Percentiles rank a stretch among this genome's conserved stretches.
phyloP scores from a whole-genome alignment of 1,140 invertebrate genomes.

The Zeugodacus cucurbitae region DNA sequence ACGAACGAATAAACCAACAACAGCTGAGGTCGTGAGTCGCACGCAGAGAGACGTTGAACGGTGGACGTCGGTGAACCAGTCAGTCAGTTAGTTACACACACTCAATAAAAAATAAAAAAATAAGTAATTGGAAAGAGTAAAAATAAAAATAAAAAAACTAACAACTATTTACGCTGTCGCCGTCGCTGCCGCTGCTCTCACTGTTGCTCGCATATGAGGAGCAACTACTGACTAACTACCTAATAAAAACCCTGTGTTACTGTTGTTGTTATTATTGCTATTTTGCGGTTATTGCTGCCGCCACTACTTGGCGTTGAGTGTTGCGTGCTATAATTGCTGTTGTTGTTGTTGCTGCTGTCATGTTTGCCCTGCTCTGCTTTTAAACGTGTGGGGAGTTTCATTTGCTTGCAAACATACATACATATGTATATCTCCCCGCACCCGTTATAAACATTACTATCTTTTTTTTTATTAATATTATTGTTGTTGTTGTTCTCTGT shows the following conservation, averaged over 20 bases:
- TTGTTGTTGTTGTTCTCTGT: not conserved
- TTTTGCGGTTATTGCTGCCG: not conserved
- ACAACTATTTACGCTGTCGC: not conserved
- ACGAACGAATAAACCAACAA: slow-evolving; percentile 14
- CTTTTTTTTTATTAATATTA: too few species aligned
- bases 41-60: not conserved
- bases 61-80: not conserved
- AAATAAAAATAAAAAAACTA: not conserved
- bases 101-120: not conserved
- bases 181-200: not conserved
- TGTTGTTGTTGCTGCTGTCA: not conserved
- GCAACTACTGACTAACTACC: not conserved
- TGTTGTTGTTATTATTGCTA: not conserved
- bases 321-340: not conserved
- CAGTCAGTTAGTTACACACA: not conserved
- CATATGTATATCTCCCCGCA: too few species aligned
- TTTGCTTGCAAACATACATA: not conserved
- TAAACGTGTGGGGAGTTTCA: not conserved
- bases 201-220: not conserved
- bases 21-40: not conserved
- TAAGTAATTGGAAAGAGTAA: too few species aligned
- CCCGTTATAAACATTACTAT: not conserved
- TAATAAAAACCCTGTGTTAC: not conserved
- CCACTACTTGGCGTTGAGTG: not conserved
- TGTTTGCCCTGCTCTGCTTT: slow-evolving; percentile 25